These are phyloP conservation scores for Pagetopsis macropterus DNA, from an alignment of 2,797 vertebrate genomes.

Conservation along the genomic window DNA sequence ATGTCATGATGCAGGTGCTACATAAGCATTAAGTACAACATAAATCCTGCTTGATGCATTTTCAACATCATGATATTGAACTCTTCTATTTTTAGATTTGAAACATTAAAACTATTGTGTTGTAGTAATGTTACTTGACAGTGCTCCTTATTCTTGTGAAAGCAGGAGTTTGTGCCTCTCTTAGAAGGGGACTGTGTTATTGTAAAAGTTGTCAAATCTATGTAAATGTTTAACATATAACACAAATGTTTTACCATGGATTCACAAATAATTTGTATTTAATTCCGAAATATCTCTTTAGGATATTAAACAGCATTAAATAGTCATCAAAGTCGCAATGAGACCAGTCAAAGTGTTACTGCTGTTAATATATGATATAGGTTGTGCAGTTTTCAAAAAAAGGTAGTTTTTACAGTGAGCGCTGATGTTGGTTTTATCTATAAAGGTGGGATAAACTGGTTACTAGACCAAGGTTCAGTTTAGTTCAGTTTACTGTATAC, in stretches of 20 bases:
- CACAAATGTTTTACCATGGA: neutral
- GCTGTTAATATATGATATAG: neutral
- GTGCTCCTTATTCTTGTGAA: neutral
- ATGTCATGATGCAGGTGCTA: neutral
- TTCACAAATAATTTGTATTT: neutral
- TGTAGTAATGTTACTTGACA: neutral
- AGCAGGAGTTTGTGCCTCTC: neutral
- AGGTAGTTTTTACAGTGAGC: slow-evolving; percentile 6
- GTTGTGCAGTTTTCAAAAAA: neutral
- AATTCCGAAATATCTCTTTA: neutral
- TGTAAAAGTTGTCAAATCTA: neutral
- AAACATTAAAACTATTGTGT: too few species aligned
- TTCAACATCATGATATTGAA: neutral
- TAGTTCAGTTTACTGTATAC: too few species aligned
- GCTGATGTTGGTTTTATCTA: neutral
- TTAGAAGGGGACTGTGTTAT: neutral
- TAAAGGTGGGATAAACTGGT: neutral
- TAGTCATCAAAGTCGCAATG: neutral
- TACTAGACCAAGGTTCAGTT: neutral
- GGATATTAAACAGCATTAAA: neutral
- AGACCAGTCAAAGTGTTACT: neutral
- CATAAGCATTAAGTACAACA: neutral
- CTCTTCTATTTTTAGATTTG: neutral
- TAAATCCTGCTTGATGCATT: neutral
- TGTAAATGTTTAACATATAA: too few species aligned